Percentiles rank a stretch among this genome's conserved stretches.
Conservation (phyloP, 1,140 invertebrate genomes). For the Drosophila suzukii region DNA sequence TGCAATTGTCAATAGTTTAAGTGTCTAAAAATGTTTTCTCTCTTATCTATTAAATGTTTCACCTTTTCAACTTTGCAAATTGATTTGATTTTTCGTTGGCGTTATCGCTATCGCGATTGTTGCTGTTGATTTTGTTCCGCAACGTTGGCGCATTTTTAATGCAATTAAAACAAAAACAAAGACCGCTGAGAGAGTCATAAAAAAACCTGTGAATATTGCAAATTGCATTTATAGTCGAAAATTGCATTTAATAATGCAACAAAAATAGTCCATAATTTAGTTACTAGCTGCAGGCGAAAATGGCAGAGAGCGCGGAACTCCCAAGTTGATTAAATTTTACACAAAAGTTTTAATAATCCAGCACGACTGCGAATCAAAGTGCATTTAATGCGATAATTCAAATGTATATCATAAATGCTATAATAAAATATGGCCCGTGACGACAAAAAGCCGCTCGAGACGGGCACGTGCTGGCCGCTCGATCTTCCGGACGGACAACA, state of each 20-base stretch:
- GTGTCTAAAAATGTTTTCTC: not conserved
- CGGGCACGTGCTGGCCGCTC: slow-evolving; percentile 19
- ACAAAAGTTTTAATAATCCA: slow-evolving; percentile 33
- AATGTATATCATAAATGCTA: slow-evolving; percentile 41
- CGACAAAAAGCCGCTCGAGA: slow-evolving; percentile 28
- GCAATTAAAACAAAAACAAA: slow-evolving; percentile 58
- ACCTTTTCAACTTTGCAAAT: slow-evolving; percentile 6
- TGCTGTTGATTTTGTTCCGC: slow-evolving; percentile 24
- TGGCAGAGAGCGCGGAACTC: slow-evolving; percentile 19
- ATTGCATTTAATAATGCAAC: slow-evolving; percentile 60
- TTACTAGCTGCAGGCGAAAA: slow-evolving; percentile 23
- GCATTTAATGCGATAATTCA: slow-evolving; percentile 61
- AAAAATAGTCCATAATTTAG: slow-evolving; percentile 52
- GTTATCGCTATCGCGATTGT: slow-evolving; percentile 12
- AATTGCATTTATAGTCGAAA: slow-evolving; percentile 37
- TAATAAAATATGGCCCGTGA: slow-evolving; percentile 48
- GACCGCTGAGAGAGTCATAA: not conserved
- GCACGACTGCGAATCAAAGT: slow-evolving; percentile 24
- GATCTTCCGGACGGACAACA: slow-evolving; percentile 21
- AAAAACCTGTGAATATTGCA: slow-evolving; percentile 11
- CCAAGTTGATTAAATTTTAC: slow-evolving; percentile 63
- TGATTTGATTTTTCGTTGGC: slow-evolving; percentile 18
- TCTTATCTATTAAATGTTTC: slow-evolving; percentile 7
- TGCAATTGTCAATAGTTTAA: not conserved
- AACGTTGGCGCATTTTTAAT: slow-evolving; percentile 56